phyloP scores from a whole-genome alignment of 1,140 invertebrate genomes.

The Aleiodes sp. region DNA sequence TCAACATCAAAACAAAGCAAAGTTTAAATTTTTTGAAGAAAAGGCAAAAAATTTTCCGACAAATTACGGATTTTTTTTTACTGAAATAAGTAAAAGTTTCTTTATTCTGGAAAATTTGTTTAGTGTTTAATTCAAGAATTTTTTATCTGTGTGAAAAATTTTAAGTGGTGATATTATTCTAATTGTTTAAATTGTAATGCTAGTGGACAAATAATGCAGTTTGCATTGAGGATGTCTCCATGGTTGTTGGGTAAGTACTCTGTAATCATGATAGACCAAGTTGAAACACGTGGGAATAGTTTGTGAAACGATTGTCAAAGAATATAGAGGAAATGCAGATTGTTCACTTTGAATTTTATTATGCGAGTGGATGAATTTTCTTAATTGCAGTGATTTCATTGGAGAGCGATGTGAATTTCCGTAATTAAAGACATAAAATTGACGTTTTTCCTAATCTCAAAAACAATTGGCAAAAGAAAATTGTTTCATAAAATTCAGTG shows the following conservation, averaged over 20 bases:
- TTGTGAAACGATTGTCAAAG: not conserved
- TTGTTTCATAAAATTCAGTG: too few species aligned
- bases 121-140: not conserved
- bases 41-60: not conserved
- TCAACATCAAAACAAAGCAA: not conserved
- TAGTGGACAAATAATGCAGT: constrained; percentile 27
- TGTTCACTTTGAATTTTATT: too few species aligned
- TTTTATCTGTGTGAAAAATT: not conserved
- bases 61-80: not conserved
- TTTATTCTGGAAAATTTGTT: not conserved
- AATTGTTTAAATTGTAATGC: constrained; percentile 35
- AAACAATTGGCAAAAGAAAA: too few species aligned
- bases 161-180: constrained; percentile 7
- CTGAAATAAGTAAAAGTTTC: not conserved
- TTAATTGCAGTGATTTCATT: too few species aligned
- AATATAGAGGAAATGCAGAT: too few species aligned
- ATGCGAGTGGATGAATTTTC: too few species aligned
- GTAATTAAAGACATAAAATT: too few species aligned
- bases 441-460: too few species aligned
- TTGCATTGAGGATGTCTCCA: constrained; percentile 31
- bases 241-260: constrained; percentile 34
- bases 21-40: not conserved
- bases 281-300: not conserved
- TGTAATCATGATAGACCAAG: not conserved
- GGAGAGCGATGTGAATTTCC: too few species aligned